Conservation (phyloP, 2,888 invertebrate species). For the Prosopocoilus inquinatus region DNA sequence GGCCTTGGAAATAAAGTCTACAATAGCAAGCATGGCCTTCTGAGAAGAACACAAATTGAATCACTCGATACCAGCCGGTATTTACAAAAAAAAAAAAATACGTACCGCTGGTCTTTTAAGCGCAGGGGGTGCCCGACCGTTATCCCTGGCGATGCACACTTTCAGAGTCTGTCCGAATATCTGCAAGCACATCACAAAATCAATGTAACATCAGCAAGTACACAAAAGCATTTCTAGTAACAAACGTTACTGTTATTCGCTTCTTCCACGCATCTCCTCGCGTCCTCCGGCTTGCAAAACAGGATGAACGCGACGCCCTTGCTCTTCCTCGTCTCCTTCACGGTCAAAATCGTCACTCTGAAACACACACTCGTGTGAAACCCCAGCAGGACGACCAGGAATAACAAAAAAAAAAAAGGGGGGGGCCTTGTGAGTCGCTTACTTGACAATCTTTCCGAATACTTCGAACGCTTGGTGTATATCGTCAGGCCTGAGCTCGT, state of each 20-base stretch:
- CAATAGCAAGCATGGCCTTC: no score
- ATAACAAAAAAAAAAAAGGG: not conserved
- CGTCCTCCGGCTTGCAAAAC: slow-evolving; percentile 62
- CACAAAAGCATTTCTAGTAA: not conserved
- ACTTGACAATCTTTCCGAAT: slow-evolving; percentile 72
- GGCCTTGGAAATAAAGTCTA: no score
- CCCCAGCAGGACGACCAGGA: no score
- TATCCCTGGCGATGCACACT: slow-evolving; percentile 70
- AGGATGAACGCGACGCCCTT: slow-evolving; percentile 73
- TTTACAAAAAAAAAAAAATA: not conserved
- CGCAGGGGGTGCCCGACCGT: slow-evolving; percentile 57
- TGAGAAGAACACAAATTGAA: no score
- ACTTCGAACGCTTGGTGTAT: slow-evolving; percentile 67
- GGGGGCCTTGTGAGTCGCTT: slow-evolving; percentile 42
- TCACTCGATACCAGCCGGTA: no score
- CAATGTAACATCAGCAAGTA: not conserved
- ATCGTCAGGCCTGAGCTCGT: slow-evolving; percentile 72
- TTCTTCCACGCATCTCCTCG: slow-evolving; percentile 57
- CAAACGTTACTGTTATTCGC: slow-evolving; percentile 60
- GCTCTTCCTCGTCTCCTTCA: slow-evolving; percentile 61
- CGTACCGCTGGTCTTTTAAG: slow-evolving; percentile 1
- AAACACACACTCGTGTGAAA: slow-evolving; percentile 16
- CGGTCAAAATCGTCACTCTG: slow-evolving; percentile 69
- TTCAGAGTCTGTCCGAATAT: slow-evolving; percentile 68
- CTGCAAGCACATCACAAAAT: slow-evolving; percentile 39